Conservation (phyloP, 2,888 invertebrate genomes). For the Tetranychus piercei region DNA sequence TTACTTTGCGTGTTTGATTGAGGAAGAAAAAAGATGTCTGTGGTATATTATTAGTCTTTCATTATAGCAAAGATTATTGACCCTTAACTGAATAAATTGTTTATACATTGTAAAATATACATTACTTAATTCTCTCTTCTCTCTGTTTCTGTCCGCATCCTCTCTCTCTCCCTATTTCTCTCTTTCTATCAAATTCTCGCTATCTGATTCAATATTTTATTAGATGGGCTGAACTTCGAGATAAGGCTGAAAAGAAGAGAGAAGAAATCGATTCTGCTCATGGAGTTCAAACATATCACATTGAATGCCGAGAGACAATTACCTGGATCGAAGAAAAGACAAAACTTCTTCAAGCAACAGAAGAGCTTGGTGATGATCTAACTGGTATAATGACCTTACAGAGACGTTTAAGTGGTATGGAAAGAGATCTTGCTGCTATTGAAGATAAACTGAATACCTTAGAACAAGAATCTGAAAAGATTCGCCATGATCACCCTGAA, state of each 20-base stretch:
- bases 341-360: slow-evolving; percentile 88
- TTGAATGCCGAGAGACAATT: slow-evolving; percentile 94
- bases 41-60: neutral
- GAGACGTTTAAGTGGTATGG: slow-evolving; percentile 89
- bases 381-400: slow-evolving; percentile 82
- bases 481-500: slow-evolving; percentile 83
- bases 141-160: neutral
- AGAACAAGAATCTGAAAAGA: slow-evolving; percentile 75
- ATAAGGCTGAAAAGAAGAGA: slow-evolving; percentile 87
- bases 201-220: slow-evolving; percentile 15
- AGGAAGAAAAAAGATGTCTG: neutral
- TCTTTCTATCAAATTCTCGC: neutral
- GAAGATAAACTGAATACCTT: slow-evolving; percentile 86
- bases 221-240: slow-evolving; percentile 48
- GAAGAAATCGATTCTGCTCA: slow-evolving; percentile 89
- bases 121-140: neutral
- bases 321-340: slow-evolving; percentile 99
- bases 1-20: neutral
- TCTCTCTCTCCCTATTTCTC: neutral
- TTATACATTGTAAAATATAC: neutral
- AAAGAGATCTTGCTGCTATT: slow-evolving; percentile 93
- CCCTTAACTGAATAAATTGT: neutral
- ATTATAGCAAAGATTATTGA: neutral
- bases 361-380: slow-evolving; percentile 93
- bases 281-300: slow-evolving; percentile 96